These are phyloP conservation scores for Entomyzon cyanotis DNA, from an alignment of 2,113 vertebrate genomes.

Conservation along the genomic window DNA sequence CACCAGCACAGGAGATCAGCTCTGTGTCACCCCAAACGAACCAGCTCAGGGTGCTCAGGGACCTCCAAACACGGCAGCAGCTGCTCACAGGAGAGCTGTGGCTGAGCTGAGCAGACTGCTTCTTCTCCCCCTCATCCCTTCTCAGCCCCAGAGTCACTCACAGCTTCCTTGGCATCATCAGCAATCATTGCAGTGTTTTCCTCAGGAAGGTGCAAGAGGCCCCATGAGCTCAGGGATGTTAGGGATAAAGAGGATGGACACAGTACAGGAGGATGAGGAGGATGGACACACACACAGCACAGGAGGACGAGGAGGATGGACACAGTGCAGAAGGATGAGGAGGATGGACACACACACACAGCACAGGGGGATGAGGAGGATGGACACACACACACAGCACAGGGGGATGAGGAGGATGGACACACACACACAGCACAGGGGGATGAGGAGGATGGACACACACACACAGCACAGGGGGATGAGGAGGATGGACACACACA, in stretches of 20 bases:
- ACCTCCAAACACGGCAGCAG: constrained; percentile 62
- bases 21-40: background rate
- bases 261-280: background rate
- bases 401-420: too few species aligned
- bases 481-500: too few species aligned
- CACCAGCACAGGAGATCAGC: background rate
- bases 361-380: too few species aligned
- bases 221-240: background rate
- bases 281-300: background rate
- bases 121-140: background rate
- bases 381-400: background rate
- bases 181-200: background rate
- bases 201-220: background rate
- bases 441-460: background rate
- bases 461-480: background rate
- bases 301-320: background rate
- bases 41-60: constrained; percentile 48
- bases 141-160: background rate
- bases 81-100: background rate
- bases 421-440: background rate
- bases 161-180: background rate
- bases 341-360: too few species aligned
- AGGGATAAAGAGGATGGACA: background rate
- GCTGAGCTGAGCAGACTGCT: accelerated
- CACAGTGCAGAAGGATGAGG: too few species aligned